Conservation (phyloP, 2,888 invertebrate genomes). For the Cotesia congregata region DNA sequence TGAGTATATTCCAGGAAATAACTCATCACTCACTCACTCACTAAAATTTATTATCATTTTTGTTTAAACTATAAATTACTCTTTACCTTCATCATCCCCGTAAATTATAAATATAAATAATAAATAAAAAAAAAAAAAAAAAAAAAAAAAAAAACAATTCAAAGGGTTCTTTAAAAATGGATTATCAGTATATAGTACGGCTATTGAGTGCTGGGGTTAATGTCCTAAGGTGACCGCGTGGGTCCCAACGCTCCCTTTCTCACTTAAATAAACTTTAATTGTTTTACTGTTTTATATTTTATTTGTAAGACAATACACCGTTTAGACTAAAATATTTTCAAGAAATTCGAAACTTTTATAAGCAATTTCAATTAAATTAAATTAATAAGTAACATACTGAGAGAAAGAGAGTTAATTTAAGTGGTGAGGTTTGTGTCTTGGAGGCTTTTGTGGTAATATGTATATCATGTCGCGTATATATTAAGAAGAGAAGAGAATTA, state of each 20-base stretch:
- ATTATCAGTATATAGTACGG: no score
- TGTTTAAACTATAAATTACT: not conserved
- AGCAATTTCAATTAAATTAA: not conserved
- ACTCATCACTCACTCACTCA: not conserved
- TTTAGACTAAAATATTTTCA: no score
- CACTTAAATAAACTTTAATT: not conserved
- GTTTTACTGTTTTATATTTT: conserved; percentile 34
- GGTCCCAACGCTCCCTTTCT: conserved; percentile 53
- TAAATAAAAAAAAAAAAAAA: no score
- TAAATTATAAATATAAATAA: no score
- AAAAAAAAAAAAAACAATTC: no score
- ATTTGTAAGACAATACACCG: not conserved
- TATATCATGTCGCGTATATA: conserved; percentile 5
- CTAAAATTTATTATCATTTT: not conserved
- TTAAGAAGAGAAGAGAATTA: not conserved
- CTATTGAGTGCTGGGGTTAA: conserved; percentile 61
- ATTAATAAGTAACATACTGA: conserved; percentile 1
- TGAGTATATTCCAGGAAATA: not conserved
- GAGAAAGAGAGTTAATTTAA: conserved; percentile 1
- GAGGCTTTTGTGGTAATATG: conserved; percentile 10
- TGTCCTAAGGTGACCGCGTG: conserved; percentile 60
- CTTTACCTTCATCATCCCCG: not conserved
- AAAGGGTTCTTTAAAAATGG: no score
- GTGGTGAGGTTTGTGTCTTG: conserved; percentile 1
- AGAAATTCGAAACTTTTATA: not conserved